Base-by-base conservation (phyloP, 2,113 vertebrate genomes). In the Pterocles burchelli region DNA sequence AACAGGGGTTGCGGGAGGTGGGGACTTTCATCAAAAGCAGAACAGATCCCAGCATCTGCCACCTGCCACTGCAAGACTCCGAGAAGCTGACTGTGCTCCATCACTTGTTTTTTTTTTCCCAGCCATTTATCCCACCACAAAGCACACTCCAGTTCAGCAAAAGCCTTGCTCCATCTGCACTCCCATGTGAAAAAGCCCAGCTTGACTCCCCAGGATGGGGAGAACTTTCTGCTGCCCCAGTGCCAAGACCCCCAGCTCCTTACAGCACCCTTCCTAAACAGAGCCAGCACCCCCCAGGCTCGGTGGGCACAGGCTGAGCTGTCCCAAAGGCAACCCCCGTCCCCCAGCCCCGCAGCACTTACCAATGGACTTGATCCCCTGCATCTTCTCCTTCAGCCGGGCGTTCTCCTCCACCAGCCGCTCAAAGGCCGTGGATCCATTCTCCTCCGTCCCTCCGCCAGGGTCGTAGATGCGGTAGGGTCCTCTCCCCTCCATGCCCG, bases 401-500 rank as follows among this genome's bases (percentile, higher is more conserved):
- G 97, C 92, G 94, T 99, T 99, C 98, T 99, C 99, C 93, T 99
- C 99, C 98, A 99, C 97, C 88, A 99, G 98, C 96, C 98, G 98
- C 96, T 99, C 98, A 96, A 99, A 98, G 97, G 99, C 97, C 29
- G 97, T 59, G 71, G 98, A 97, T 7, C 98, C 98, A 97, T 98
- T 97, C 75, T 98, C 98, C 21, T 97, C 96, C 13, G 98, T 98
- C 45, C 95, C 97, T 98, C 99, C 98, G 65, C 99, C 99, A 1
- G 99, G 99, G 97, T 99, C 99, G n/a, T 99, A 99, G 97, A 99
- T 99, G 96, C 98, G 99, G 97, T 99, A 99, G 0, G 99, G 99
- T 94, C 98, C 99, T 98, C 98, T 99, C 93, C 99, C 98, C 97
- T 99, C 99, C 99, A 99, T 99, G 75, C 96, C 95, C 13, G 93